Evolutionary conservation across 2,888 invertebrate genomes (phyloP).

Genomic region (Drymonia ruficornis): DNA sequence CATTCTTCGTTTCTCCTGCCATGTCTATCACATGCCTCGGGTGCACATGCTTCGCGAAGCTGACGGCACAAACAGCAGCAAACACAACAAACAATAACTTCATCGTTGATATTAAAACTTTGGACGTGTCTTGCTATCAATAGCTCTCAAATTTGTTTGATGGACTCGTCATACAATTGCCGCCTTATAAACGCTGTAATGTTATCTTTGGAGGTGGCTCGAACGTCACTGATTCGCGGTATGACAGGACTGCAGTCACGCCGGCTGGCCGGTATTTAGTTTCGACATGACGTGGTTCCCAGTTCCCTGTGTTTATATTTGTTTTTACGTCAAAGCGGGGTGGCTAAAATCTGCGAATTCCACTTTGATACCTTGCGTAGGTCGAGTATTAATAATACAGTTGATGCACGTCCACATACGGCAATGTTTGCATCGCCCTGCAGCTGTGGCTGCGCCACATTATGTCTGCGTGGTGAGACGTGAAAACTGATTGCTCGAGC

Average conservation of each 20-base stretch:
- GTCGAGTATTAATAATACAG: not conserved
- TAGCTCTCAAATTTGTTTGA: conserved; percentile 40
- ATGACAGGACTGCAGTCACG: conserved; percentile 21
- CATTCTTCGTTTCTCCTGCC: conserved; percentile 24
- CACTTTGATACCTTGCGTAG: not conserved
- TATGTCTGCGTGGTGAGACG: too few relatives aligned
- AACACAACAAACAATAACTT: conserved; percentile 34
- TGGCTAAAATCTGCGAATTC: conserved; percentile 3
- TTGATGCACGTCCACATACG: not conserved
- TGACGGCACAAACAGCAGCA: conserved; percentile 32
- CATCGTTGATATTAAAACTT: conserved; percentile 26
- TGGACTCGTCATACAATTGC: conserved; percentile 18
- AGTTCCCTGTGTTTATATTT: conserved; percentile 15
- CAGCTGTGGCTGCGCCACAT: too few relatives aligned
- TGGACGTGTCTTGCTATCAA: conserved; percentile 23
- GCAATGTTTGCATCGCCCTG: too few relatives aligned
- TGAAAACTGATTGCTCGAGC: too few relatives aligned
- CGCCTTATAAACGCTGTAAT: conserved; percentile 54
- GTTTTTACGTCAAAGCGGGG: conserved; percentile 11
- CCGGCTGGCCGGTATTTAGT: conserved; percentile 41
- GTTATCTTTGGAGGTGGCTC: conserved; percentile 45
- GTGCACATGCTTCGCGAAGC: conserved; percentile 54
- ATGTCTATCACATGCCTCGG: conserved; percentile 38
- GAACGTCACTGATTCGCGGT: conserved; percentile 44
- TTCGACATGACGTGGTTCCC: conserved; percentile 20